Percentiles rank a stretch among this genome's conserved stretches.
Evolutionary conservation across 2,888 invertebrate species (phyloP).

Genomic region (Troides helena): DNA sequence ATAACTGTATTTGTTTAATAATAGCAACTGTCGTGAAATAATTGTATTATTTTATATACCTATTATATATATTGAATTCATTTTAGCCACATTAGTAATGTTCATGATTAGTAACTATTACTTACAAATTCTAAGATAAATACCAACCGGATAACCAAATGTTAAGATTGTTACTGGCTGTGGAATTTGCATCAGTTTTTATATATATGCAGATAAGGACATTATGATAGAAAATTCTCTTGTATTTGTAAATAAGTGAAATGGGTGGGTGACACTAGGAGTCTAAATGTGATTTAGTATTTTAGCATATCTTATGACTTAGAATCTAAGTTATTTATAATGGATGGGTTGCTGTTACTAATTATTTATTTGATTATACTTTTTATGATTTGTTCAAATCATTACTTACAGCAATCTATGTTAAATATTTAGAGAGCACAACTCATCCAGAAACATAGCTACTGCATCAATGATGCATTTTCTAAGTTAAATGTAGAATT

Average conservation of each 20-base stretch:
- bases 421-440: conserved; percentile 46
- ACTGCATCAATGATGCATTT: conserved; percentile 58
- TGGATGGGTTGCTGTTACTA: conserved; percentile 56
- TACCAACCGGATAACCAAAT: not conserved
- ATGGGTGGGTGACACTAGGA: conserved; percentile 43
- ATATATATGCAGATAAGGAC: conserved; percentile 29
- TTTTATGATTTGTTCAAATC: conserved; percentile 25
- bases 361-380: conserved; percentile 32
- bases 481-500: conserved; percentile 49
- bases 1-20: not conserved
- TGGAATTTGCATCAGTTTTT: conserved; percentile 36
- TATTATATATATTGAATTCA: not conserved
- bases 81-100: not conserved
- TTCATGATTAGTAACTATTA: not conserved
- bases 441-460: conserved; percentile 48
- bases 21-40: not conserved
- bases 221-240: conserved; percentile 33
- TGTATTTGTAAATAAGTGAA: conserved; percentile 41
- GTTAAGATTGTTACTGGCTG: conserved; percentile 40
- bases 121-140: too few relatives aligned
- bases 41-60: not conserved
- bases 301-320: conserved; percentile 55
- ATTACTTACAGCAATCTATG: conserved; percentile 25
- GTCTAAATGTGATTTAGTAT: conserved; percentile 57
- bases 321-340: conserved; percentile 41